phyloP scores from a whole-genome alignment of 53 echinoderm and acorn worm genomes.

The Echinometra lucunter region DNA sequence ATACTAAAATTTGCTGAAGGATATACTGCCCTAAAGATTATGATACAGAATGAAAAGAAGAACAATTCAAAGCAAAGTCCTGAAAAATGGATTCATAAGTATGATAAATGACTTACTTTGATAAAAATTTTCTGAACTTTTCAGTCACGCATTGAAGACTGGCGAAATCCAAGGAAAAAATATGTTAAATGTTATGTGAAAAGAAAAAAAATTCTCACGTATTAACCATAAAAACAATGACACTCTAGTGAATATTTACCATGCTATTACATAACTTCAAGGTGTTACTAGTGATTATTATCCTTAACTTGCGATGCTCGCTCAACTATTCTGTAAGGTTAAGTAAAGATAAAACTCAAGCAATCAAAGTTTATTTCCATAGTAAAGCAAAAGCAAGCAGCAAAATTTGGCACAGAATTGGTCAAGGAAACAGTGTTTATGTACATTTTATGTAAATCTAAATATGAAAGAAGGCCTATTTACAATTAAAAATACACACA shows the following conservation, averaged over 20 bases:
- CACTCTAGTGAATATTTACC: not conserved
- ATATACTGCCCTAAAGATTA: too few species aligned
- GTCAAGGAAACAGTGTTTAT: not conserved
- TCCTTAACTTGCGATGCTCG: not conserved
- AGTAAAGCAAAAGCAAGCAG: not conserved
- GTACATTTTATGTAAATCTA: not conserved
- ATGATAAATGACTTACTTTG: too few species aligned
- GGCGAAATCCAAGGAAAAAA: too few species aligned
- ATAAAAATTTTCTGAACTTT: too few species aligned
- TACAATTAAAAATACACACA: not conserved
- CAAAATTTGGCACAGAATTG: slow-evolving; percentile 25
- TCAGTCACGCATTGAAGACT: too few species aligned
- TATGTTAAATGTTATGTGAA: not conserved
- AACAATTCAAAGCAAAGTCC: too few species aligned
- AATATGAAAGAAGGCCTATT: not conserved
- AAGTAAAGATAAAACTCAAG: not conserved
- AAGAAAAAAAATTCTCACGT: not conserved
- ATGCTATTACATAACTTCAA: not conserved
- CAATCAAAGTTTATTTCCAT: not conserved
- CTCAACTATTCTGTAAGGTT: not conserved
- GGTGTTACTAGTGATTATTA: not conserved
- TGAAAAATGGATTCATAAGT: too few species aligned
- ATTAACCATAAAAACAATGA: not conserved
- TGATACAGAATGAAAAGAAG: too few species aligned
- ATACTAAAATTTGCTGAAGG: too few species aligned